Evolutionary conservation across 2,888 invertebrate species (phyloP), one percentile per base, ranked within the genome.

Genomic region (Adela reaumurella): DNA sequence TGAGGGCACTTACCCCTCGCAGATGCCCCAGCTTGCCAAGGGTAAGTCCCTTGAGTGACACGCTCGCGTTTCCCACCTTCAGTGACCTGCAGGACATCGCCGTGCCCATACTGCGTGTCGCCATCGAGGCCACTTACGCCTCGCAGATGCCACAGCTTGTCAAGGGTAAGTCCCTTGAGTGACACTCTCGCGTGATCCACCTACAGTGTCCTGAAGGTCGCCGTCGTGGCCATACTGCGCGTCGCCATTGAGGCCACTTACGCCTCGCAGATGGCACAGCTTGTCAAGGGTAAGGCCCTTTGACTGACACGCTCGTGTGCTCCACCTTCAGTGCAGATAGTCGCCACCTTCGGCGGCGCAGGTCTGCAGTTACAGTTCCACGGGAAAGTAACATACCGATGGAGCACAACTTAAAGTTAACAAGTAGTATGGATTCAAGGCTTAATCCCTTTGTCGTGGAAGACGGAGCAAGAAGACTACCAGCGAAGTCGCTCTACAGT

Each of bases 201-300:
- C 0, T 94, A 97, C 62, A 88, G 90, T 46, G 95, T 95, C 62
- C 74, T 92, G 51, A 87, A 84, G 43, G 81, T 84, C 5, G 83
- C 87, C n/a, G n/a, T n/a, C 50, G 87, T 89, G 0, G 97, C 99
- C 0, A 95, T 99, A 52, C 81, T 99, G 2, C 83, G 95, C 52
- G 97, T 99, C 1, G 96, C 97, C 1, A 81, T 99, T 10, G 96
- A 97, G 68, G 93, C 98, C 0, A 83, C 83, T 1, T 87, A 89
- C 64, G 87, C 90, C 0, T 81, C 84, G 47, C 93, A 97, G 59
- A 81, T 97, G 69, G 83, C 87, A 1, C 83, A 86, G 57, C 63
- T 91, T 45, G 81, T 88, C 0, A 84, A 84, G 63, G 90, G 80
- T 80, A 51, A n/a, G n/a, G n/a, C n/a, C n/a, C n/a, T n/a, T n/a